These are phyloP conservation scores for Chloebia gouldiae DNA, from an alignment of 2,113 vertebrate genomes.

Conservation along the genomic window DNA sequence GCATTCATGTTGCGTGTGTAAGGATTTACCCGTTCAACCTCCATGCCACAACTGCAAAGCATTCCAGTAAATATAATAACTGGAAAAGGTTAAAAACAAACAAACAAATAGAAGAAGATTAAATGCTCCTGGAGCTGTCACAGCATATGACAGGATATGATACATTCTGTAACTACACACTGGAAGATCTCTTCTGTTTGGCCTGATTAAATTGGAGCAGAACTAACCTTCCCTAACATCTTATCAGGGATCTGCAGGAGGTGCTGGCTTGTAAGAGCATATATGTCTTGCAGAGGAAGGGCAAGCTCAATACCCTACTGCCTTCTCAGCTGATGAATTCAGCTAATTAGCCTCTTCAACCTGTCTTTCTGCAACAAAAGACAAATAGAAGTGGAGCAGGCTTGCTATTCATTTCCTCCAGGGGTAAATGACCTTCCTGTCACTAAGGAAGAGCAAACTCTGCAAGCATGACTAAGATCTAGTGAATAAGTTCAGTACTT, in stretches of 20 bases:
- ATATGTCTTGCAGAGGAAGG: not conserved
- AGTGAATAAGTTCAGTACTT: constrained; percentile 6
- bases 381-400: not conserved
- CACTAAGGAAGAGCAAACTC: constrained; percentile 33
- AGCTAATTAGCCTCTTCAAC: constrained; percentile 48
- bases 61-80: not conserved
- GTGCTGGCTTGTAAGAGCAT: not conserved
- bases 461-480: constrained; percentile 14
- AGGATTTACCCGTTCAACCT: not conserved
- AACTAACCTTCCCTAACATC: not conserved
- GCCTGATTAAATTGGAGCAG: not conserved
- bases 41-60: not conserved
- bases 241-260: constrained; percentile 20
- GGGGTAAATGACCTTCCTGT: constrained; percentile 49
- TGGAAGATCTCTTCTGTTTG: not conserved
- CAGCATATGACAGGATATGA: not conserved
- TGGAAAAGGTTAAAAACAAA: not conserved
- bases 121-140: not conserved
- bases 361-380: constrained; percentile 24
- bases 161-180: not conserved
- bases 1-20: not conserved
- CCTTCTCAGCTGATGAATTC: constrained; percentile 35
- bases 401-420: constrained; percentile 38
- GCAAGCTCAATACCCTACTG: not conserved
- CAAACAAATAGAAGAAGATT: not conserved